Percentiles rank a stretch among this genome's conserved stretches.
Conservation (phyloP, 2,888 invertebrate species). For the Lumbricus terrestris region DNA sequence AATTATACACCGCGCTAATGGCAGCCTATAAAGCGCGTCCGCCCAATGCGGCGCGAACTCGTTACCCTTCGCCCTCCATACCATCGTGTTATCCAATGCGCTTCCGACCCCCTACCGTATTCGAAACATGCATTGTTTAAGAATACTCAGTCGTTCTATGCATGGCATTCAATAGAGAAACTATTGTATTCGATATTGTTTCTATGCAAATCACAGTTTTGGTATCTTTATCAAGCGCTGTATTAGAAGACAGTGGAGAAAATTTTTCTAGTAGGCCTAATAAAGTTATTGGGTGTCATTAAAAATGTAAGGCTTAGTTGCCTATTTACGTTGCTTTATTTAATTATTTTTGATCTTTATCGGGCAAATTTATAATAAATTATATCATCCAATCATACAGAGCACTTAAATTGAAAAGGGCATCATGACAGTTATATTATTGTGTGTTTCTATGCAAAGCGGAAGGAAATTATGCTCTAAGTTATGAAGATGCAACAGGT, state of each 20-base stretch:
- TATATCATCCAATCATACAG: too few relatives aligned
- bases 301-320: not conserved
- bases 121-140: not conserved
- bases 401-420: not conserved
- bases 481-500: not conserved
- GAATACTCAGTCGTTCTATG: not conserved
- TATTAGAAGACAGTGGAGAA: not conserved
- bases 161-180: not conserved
- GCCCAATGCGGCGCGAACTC: too few relatives aligned
- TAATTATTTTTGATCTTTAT: too few relatives aligned
- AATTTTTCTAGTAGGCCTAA: not conserved
- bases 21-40: too few relatives aligned
- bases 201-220: not conserved
- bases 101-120: not conserved
- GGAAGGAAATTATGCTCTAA: not conserved
- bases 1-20: too few relatives aligned
- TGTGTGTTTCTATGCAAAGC: not conserved
- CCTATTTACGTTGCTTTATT: not conserved
- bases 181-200: not conserved
- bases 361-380: not conserved
- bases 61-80: too few relatives aligned
- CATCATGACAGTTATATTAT: not conserved
- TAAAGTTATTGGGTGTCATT: not conserved
- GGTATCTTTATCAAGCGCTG: not conserved
- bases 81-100: too few relatives aligned